Evolutionary conservation across 2,113 vertebrate genomes (phyloP), one percentile per base, ranked within the genome.

Genomic region (Pagrus major): DNA sequence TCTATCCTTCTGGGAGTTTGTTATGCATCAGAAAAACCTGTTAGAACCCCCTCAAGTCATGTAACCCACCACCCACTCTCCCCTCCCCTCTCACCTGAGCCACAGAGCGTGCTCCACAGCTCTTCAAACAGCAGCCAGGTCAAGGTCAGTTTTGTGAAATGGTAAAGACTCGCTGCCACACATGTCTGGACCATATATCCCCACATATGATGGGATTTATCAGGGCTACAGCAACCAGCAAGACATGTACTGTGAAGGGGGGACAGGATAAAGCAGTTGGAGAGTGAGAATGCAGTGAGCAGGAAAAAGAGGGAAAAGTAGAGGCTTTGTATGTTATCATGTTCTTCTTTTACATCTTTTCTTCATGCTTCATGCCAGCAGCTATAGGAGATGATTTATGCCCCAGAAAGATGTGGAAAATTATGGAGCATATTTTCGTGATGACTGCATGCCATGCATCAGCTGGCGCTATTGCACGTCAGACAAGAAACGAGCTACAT

Each of bases 71-170:
- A 10, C n/a, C 31, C 16, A 18, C 31, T 56, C 69, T 18, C 56
- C n/a, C 31, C 42, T 68, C 64, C 33, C 16, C 54, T 69, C 29
- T 84, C 70, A 85, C 69, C 76, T 67, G 46, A 80, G 71, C 55
- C 20, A 66, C 42, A 35, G 37, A 71, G 23, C n/a, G 10, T 15
- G 16, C 51, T 23, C 35, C 44, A 37, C 76, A 75, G 69, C 80
- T 79, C 76, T 87, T 89, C 84, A 91, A 85, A 91, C 60, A 82
- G 58, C 74, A 63, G 56, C 73, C 37, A 39, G 78, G 87, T 80
- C 76, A 70, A 87, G 76, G 76, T 88, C 71, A 84, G 71, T 8
- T 4, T 61, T 77, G 55, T 88, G 89, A 76, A 87, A 87, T 78
- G 71, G 49, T 76, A 56, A 79, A 55, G 35, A 67, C 35, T 74